phyloP scores from a whole-genome alignment of 2,113 vertebrate species.

The Ptilorrhoa leucosticta region DNA sequence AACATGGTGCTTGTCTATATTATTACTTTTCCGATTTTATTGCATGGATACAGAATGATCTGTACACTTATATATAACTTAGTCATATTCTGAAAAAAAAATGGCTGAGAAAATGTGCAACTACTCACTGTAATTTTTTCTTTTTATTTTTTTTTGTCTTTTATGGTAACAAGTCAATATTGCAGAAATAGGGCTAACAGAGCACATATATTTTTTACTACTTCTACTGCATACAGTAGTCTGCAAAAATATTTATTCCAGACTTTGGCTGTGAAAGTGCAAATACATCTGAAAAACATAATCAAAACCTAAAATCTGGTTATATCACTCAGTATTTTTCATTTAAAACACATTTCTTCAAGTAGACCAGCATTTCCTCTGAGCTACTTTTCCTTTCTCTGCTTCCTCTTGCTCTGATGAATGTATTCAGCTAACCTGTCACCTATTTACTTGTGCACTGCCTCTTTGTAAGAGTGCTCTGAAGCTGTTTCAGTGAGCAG shows the following conservation, averaged over 20 bases:
- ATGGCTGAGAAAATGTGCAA: background rate
- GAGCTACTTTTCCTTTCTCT: background rate
- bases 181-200: background rate
- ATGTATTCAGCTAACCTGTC: background rate
- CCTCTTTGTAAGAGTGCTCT: background rate
- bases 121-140: background rate
- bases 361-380: background rate
- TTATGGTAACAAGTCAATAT: background rate
- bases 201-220: background rate
- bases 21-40: background rate
- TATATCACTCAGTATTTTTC: background rate
- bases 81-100: background rate
- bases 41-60: background rate
- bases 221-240: background rate
- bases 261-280: background rate
- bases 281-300: background rate
- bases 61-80: background rate
- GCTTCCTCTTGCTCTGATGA: background rate
- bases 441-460: background rate
- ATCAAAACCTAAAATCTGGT: background rate
- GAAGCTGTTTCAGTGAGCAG: background rate
- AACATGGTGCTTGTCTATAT: background rate
- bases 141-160: background rate
- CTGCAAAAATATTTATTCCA: background rate
- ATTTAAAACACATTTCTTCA: background rate